Percentiles rank a stretch among this genome's conserved stretches.
Evolutionary conservation across 2,888 invertebrate genomes (phyloP).

Genomic region (Platycheirus albimanus): DNA sequence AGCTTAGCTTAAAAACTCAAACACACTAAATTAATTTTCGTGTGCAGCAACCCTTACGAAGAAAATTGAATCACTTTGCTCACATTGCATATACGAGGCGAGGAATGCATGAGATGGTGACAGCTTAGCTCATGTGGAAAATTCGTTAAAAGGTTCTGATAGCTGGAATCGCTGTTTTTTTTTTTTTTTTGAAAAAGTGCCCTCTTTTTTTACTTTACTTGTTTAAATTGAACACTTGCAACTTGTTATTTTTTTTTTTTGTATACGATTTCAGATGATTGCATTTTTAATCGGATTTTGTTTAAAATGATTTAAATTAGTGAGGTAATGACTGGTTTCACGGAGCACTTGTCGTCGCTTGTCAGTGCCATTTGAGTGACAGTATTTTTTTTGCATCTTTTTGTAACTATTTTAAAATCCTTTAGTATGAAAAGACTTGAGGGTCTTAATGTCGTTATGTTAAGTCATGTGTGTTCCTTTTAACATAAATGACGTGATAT

Average conservation of each 20-base stretch:
- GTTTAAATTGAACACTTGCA: slow-evolving; percentile 26
- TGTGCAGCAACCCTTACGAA: slow-evolving; percentile 52
- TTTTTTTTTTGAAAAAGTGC: slow-evolving; percentile 18
- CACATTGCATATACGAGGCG: too few species aligned
- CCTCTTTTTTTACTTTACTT: too few species aligned
- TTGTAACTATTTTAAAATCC: slow-evolving; percentile 12
- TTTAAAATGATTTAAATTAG: slow-evolving; percentile 73
- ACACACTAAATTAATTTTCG: slow-evolving; percentile 48
- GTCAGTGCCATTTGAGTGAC: slow-evolving; percentile 9
- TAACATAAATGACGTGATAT: not conserved
- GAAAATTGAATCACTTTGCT: slow-evolving; percentile 2
- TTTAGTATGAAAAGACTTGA: slow-evolving; percentile 9
- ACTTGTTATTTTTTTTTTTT: slow-evolving; percentile 57
- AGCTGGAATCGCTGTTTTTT: slow-evolving; percentile 1
- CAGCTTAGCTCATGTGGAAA: slow-evolving; percentile 70
- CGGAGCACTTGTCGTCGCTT: slow-evolving; percentile 39
- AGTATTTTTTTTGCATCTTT: too few species aligned
- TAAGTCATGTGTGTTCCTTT: slow-evolving; percentile 31
- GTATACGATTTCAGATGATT: slow-evolving; percentile 72
- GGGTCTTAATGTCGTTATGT: slow-evolving; percentile 32
- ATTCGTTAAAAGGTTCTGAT: slow-evolving; percentile 71
- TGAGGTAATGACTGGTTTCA: slow-evolving; percentile 58
- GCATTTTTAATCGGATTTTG: slow-evolving; percentile 72
- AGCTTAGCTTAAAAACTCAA: slow-evolving; percentile 23
- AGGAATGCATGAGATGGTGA: slow-evolving; percentile 58